Percentiles rank a stretch among this genome's conserved stretches.
phyloP scores from a whole-genome alignment of 1,140 invertebrate species.

The Eueides isabella region DNA sequence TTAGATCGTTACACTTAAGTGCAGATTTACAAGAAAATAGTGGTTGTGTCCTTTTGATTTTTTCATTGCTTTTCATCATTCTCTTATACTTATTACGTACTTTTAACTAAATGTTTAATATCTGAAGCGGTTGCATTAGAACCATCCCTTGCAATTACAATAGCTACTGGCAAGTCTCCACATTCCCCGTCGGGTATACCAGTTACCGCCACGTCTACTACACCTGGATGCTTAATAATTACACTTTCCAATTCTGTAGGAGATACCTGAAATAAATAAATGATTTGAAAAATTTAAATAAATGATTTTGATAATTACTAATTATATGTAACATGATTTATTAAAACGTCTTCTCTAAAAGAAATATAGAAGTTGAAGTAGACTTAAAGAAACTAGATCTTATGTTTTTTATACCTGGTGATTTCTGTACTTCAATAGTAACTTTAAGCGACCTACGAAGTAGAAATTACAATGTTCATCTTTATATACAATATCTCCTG shows the following conservation, averaged over 20 bases:
- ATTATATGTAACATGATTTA: too few relatives aligned
- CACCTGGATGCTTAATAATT: conserved; percentile 83
- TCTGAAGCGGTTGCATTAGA: conserved; percentile 65
- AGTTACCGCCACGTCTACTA: conserved; percentile 87
- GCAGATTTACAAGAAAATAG: background rate
- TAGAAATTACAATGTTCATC: conserved; percentile 83
- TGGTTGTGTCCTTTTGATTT: too few relatives aligned
- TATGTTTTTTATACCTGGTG: conserved; percentile 31
- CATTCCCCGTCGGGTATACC: conserved; percentile 83
- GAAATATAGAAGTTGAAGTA: too few relatives aligned
- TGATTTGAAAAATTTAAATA: too few relatives aligned
- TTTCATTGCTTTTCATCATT: background rate
- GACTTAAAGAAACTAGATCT: too few relatives aligned
- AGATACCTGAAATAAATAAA: conserved; percentile 60
- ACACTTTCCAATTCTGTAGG: conserved; percentile 84
- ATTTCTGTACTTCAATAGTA: conserved; percentile 67
- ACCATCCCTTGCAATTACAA: conserved; percentile 78
- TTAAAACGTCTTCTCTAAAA: too few relatives aligned
- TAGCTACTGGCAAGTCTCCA: conserved; percentile 86
- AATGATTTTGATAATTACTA: too few relatives aligned
- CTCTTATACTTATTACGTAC: conserved; percentile 14
- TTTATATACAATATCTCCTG: conserved; percentile 86
- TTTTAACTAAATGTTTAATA: conserved; percentile 57
- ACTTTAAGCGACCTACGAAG: conserved; percentile 86
- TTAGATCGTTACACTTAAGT: too few relatives aligned